phyloP scores from a whole-genome alignment of 2,113 vertebrate genomes.

The Pavo muticus region DNA sequence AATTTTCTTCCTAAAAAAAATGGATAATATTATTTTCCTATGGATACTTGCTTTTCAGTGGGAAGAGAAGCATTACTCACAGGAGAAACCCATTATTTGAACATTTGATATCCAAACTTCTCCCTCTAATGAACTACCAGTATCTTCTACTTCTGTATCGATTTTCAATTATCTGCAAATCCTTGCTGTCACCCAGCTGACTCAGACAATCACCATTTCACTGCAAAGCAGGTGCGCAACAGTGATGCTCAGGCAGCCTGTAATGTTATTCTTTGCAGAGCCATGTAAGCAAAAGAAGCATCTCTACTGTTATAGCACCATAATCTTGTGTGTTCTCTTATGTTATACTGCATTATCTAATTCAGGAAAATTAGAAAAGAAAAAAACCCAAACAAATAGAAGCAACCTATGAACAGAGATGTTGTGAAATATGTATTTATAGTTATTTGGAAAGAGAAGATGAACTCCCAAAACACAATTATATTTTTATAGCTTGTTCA shows the following conservation, averaged over 20 bases:
- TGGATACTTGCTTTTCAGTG: not conserved
- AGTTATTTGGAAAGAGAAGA: not conserved
- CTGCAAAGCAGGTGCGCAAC: not conserved
- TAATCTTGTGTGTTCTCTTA: not conserved
- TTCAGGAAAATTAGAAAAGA: not conserved
- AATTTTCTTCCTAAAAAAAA: not conserved
- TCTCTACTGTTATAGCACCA: not conserved
- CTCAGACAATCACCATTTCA: not conserved
- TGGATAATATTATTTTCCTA: not conserved
- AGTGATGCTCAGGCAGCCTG: not conserved
- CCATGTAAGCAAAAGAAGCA: not conserved
- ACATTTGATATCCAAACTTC: not conserved
- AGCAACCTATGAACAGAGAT: not conserved
- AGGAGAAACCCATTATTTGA: not conserved
- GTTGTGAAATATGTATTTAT: not conserved
- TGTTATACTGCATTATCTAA: not conserved
- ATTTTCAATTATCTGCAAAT: conserved; percentile 11
- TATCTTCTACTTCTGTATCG: not conserved
- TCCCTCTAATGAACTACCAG: not conserved
- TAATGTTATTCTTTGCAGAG: not conserved
- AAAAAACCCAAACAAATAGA: not conserved
- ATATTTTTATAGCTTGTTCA: conserved; percentile 31
- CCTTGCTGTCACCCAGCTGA: not conserved
- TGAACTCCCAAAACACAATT: conserved; percentile 19
- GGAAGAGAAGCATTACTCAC: not conserved